Evolutionary conservation across 2,888 invertebrate genomes (phyloP), one percentile per base, ranked within the genome.

Genomic region (Podabrus alpinus): DNA sequence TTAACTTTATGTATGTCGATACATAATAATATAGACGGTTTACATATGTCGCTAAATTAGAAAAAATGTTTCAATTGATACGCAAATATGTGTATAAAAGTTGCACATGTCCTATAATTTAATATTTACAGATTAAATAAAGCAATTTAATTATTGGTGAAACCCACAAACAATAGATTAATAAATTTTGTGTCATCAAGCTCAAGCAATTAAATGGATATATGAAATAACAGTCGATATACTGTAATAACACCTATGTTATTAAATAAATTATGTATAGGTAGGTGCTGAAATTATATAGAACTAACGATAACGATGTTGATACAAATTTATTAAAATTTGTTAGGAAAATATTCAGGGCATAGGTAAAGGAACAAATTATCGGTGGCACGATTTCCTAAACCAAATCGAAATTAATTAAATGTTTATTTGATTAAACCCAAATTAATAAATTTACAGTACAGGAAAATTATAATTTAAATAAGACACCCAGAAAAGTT

Each of bases 111-210:
- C 71, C 24, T 61, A 70, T 61, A 21, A 61, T 66, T 60, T 71
- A 74, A 74, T 74, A 74, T 77, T 68, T 66, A 69, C 71, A 76
- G 73, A 78, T 78, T 78, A 74, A 78, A 71, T 68, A 68, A 66
- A 69, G 68, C 74, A 78, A 76, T 78, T 78, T 78, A 78, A 76
- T 78, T 76, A 69, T 76, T 76, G 67, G 45, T 76, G 68, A 68
- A 66, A 25, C 25, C 5, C 45, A 45, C 45, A 45, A 45, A 45
- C 45, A 45, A 45, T 45, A 45, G 45, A 62, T 62, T 62, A 17
- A 62, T 19, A 19, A 62, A 45, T 45, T 45, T 45, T 45, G 45
- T 45, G 45, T 45, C 45, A 45, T 45, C 45, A 45, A 29, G n/a
- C 45, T 45, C 45, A 7, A 9, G 45, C 45, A 45, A 45, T 45